Percentiles rank a stretch among this genome's conserved stretches.
phyloP scores from a whole-genome alignment of 2,888 invertebrate species.

The Ophioninae sp. region DNA sequence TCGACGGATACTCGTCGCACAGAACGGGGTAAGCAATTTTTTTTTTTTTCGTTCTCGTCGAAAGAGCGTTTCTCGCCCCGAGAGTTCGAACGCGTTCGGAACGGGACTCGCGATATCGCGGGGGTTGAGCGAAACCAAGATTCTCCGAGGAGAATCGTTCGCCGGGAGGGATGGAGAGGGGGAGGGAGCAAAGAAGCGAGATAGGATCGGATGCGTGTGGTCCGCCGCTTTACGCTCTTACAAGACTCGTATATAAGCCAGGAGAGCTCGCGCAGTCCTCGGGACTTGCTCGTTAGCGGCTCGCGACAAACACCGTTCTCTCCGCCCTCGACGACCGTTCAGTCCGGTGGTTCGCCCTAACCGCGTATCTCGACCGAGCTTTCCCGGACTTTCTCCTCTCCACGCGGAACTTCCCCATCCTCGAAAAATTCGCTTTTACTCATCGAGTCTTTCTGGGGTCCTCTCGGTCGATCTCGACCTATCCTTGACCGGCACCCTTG shows the following conservation, averaged over 20 bases:
- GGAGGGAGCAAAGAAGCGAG: conserved; percentile 60
- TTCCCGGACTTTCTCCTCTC: too few species aligned
- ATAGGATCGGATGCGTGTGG: conserved; percentile 81
- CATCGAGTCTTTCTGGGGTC: conserved; percentile 33
- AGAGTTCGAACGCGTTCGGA: too few species aligned
- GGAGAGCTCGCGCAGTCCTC: conserved; percentile 69
- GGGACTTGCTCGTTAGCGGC: conserved; percentile 80
- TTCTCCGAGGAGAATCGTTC: too few species aligned
- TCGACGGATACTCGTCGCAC: conserved; percentile 28
- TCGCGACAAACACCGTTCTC: conserved; percentile 78
- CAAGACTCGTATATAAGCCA: conserved; percentile 80
- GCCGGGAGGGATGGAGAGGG: conserved; percentile 49
- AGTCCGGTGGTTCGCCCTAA: conserved; percentile 6
- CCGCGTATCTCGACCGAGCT: not conserved
- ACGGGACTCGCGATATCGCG: conserved; percentile 17
- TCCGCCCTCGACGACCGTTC: conserved; percentile 48
- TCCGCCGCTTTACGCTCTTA: conserved; percentile 80
- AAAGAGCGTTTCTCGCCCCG: too few species aligned
- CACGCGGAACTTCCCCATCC: too few species aligned
- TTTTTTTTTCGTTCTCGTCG: not conserved
- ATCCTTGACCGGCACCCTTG: too few species aligned
- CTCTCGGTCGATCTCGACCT: too few species aligned
- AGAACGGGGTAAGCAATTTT: conserved; percentile 77
- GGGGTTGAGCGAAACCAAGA: conserved; percentile 36
- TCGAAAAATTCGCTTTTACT: too few species aligned